These are phyloP conservation scores for Ailuropoda melanoleuca DNA, from an alignment of 2,113 vertebrate species.

Conservation along the genomic window DNA sequence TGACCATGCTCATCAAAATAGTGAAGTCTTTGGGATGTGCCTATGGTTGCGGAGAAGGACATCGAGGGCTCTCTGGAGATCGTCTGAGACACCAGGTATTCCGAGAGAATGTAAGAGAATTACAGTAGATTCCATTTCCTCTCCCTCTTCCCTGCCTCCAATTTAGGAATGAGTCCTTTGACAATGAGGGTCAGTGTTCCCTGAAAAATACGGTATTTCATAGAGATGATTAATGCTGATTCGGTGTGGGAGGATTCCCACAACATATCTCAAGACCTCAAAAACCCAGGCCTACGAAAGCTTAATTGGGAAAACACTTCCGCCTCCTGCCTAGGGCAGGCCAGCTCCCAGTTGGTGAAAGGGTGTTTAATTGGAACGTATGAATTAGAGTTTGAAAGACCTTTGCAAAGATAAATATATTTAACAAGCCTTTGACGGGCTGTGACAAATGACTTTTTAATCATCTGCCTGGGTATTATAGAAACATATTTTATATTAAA, in stretches of 20 bases:
- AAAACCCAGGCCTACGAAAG: constrained; percentile 49
- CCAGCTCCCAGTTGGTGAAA: background rate
- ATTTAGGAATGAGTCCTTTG: constrained; percentile 79
- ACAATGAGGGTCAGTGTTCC: constrained; percentile 77
- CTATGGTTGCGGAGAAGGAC: constrained; percentile 98
- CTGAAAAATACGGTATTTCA: constrained; percentile 72
- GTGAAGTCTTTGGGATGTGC: constrained; percentile 98
- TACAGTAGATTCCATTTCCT: constrained; percentile 83
- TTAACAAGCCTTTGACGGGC: constrained; percentile 25
- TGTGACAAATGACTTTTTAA: constrained; percentile 18
- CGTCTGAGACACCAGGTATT: constrained; percentile 98
- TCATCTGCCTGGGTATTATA: constrained; percentile 36
- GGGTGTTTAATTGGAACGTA: background rate
- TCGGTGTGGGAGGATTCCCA: background rate
- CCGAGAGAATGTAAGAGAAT: constrained; percentile 86
- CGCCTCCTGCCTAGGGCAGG: background rate
- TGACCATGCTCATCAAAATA: constrained; percentile 99
- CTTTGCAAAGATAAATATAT: background rate
- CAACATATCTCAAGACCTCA: constrained; percentile 47
- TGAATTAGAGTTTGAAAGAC: constrained; percentile 37
- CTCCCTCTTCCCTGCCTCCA: constrained; percentile 46
- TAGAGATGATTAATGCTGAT: constrained; percentile 55
- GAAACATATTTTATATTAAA: constrained; percentile 14
- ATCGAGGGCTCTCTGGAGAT: constrained; percentile 97
- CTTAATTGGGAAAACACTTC: constrained; percentile 52